These are phyloP conservation scores for Scopus umbretta DNA, from an alignment of 2,113 vertebrate species.

Conservation along the genomic window DNA sequence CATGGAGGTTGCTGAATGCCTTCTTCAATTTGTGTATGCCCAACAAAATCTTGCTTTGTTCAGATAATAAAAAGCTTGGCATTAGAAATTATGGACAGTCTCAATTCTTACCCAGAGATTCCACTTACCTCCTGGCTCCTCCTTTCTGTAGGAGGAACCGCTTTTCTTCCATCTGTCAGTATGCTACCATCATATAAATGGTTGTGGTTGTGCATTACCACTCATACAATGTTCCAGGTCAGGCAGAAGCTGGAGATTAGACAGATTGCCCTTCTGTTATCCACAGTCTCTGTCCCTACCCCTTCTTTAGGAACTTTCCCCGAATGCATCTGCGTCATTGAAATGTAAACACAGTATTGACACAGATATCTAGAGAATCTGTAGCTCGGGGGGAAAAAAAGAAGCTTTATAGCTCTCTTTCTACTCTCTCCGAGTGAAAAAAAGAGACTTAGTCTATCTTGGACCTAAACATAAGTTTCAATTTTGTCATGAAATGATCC, in stretches of 20 bases:
- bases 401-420: background rate
- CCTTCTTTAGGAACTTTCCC: background rate
- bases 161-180: background rate
- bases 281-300: background rate
- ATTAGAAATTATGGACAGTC: background rate
- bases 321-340: background rate
- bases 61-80: background rate
- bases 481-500: background rate
- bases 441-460: background rate
- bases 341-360: background rate
- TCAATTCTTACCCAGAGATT: background rate
- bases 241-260: background rate
- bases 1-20: background rate
- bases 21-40: background rate
- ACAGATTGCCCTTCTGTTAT: background rate
- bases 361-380: background rate
- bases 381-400: background rate
- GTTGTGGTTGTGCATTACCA: background rate
- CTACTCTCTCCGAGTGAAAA: background rate
- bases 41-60: background rate
- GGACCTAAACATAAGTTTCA: background rate
- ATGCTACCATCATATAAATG: background rate
- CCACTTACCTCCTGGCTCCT: background rate
- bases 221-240: background rate
- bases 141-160: background rate